Percentiles rank a stretch among this genome's conserved stretches.
Conservation (phyloP, 2,888 invertebrate species). For the Ornithoptera alexandrae region DNA sequence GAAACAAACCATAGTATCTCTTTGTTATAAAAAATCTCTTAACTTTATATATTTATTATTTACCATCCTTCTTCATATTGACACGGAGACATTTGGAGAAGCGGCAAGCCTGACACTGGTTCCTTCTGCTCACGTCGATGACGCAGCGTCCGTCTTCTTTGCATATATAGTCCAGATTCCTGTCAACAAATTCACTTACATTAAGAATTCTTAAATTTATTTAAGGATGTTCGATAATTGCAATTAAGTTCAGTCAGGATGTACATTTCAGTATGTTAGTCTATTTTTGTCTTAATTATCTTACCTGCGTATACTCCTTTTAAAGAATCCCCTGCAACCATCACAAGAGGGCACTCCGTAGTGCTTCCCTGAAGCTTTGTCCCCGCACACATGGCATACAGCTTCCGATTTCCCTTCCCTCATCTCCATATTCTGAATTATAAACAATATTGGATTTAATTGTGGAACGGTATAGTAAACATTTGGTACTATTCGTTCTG, state of each 20-base stretch:
- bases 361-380: conserved; percentile 88
- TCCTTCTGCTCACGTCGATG: conserved; percentile 94
- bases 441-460: background rate
- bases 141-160: conserved; percentile 93
- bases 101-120: conserved; percentile 97
- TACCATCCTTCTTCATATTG: conserved; percentile 97
- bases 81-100: conserved; percentile 94
- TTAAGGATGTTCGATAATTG: too few species aligned
- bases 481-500: too few species aligned
- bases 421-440: conserved; percentile 43
- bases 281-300: background rate
- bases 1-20: too few species aligned
- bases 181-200: conserved; percentile 45
- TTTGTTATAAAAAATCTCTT: too few species aligned
- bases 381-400: conserved; percentile 92
- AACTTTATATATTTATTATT: conserved; percentile 44
- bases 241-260: too few species aligned
- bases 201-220: too few species aligned
- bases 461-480: background rate
- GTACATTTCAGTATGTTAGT: too few species aligned
- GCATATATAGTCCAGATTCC: conserved; percentile 94
- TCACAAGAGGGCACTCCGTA: conserved; percentile 95
- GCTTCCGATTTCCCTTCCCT: conserved; percentile 77
- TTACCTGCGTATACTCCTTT: conserved; percentile 92
- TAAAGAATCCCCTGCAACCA: conserved; percentile 94